Conservation (phyloP, 2,113 vertebrate species). For the Nothobranchius kuhntae region DNA sequence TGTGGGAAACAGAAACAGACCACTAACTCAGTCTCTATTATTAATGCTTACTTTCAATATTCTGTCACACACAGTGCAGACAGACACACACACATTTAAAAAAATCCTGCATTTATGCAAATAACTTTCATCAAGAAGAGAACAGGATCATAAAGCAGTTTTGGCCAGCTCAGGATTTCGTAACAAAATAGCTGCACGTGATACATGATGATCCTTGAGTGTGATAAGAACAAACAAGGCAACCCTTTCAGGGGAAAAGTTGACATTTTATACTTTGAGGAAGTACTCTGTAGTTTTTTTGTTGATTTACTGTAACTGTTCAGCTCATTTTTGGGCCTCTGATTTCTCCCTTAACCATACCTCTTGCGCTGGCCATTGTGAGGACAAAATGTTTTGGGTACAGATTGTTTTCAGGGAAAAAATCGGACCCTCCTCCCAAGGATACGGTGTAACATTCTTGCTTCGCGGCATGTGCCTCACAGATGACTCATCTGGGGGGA, state of each 20-base stretch:
- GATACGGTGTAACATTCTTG: conserved; percentile 60
- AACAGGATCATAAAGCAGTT: neutral
- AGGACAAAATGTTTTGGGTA: conserved; percentile 69
- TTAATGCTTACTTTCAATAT: conserved; percentile 22
- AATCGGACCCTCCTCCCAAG: conserved; percentile 20
- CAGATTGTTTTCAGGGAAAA: conserved; percentile 61
- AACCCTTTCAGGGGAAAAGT: neutral
- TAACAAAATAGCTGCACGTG: neutral
- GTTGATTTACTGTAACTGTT: neutral
- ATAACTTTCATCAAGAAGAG: neutral
- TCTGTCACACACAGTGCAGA: neutral
- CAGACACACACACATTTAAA: neutral
- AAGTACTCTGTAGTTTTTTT: neutral
- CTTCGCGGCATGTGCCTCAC: conserved; percentile 56
- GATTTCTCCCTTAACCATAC: neutral
- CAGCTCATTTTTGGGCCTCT: neutral
- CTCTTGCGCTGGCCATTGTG: conserved; percentile 13
- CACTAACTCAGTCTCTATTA: conserved; percentile 23
- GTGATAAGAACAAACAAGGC: too few species aligned
- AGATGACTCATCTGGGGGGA: conserved; percentile 75
- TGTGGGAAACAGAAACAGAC: conserved; percentile 46
- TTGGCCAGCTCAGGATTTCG: neutral
- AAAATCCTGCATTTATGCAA: neutral
- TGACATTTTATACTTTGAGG: neutral
- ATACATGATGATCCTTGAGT: too few species aligned